Evolutionary conservation across 2,888 invertebrate genomes (phyloP), one percentile per base, ranked within the genome.

Genomic region (Nesidiocoris tenuis): DNA sequence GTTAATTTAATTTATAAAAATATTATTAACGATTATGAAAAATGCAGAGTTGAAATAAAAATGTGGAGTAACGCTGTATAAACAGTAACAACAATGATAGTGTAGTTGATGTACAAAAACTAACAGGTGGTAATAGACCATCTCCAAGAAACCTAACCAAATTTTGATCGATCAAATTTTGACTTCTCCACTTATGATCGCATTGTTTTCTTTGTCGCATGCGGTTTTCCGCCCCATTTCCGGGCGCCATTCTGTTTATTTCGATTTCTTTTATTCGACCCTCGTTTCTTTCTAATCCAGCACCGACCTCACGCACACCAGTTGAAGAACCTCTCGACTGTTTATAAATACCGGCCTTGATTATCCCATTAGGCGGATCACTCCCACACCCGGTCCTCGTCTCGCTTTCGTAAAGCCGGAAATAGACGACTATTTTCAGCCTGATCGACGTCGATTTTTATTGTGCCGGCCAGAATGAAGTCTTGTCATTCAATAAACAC

Each of bases 361-460:
- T 65, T 65, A 65, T 65, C 65, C 65, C 65, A 65, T 65, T 65
- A 65, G 65, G 9, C 65, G 65, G 65, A 65, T 65, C 65, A 39
- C 65, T 65, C 65, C 21, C 54, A 39, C 65, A 39, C 39, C 39
- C 39, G 39, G 25, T n/a, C 65, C 18, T 39, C 54, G 24, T 65
- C 19, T 65, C 39, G 39, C 65, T 65, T 65, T 65, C 65, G 24
- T 65, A 23, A 22, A 39, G 25, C 25, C 54, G 39, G 39, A 65
- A 65, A 65, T 65, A 65, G 65, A 65, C 19, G 12, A 7, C 39
- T 39, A 39, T 39, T 39, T 39, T 39, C 39, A 39, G 39, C 12
- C 5, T 39, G 39, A 39, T 39, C 39, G 39, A 39, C 39, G 3
- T 39, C 39, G 39, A 39, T 39, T 39, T 12, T 39, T 39, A 39